phyloP scores from a whole-genome alignment of 2,113 vertebrate species.

The Chinchilla lanigera region DNA sequence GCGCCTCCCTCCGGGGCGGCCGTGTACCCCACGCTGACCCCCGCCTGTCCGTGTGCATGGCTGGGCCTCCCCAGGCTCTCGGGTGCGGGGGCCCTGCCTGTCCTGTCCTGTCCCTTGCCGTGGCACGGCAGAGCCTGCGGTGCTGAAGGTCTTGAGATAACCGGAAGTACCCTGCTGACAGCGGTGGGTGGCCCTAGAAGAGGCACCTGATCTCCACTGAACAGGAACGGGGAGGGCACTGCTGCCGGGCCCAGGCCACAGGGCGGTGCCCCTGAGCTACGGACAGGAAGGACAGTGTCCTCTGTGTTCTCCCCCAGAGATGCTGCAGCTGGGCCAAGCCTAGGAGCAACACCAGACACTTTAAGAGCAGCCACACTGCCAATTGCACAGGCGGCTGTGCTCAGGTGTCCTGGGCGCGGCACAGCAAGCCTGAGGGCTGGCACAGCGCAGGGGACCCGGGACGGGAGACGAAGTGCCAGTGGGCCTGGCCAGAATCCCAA shows the following conservation, averaged over 20 bases:
- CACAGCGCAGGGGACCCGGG: background rate
- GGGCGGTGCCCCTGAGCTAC: background rate
- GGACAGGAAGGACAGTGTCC: rapidly evolving
- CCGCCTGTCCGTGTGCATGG: rapidly evolving
- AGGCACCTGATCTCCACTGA: background rate
- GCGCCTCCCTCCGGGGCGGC: too few species aligned
- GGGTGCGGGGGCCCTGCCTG: too few species aligned
- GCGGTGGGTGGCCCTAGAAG: background rate
- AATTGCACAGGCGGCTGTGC: rapidly evolving
- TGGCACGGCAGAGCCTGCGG: rapidly evolving
- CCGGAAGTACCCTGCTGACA: background rate
- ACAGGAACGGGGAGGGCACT: background rate
- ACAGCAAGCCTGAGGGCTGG: too few species aligned
- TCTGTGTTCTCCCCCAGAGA: too few species aligned
- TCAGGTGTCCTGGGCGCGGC: rapidly evolving
- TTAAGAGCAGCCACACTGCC: rapidly evolving
- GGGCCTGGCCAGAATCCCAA: background rate
- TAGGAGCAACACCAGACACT: background rate
- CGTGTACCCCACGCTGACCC: background rate
- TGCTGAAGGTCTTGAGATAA: rapidly evolving
- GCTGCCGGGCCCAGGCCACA: background rate
- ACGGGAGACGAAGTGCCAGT: rapidly evolving
- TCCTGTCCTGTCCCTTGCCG: background rate
- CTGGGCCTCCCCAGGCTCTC: background rate
- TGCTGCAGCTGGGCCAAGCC: rapidly evolving